Percentiles rank a stretch among this genome's conserved stretches.
These are phyloP conservation scores for Antennarius maculatus DNA, from an alignment of 2,797 vertebrate genomes.

Conservation along the genomic window DNA sequence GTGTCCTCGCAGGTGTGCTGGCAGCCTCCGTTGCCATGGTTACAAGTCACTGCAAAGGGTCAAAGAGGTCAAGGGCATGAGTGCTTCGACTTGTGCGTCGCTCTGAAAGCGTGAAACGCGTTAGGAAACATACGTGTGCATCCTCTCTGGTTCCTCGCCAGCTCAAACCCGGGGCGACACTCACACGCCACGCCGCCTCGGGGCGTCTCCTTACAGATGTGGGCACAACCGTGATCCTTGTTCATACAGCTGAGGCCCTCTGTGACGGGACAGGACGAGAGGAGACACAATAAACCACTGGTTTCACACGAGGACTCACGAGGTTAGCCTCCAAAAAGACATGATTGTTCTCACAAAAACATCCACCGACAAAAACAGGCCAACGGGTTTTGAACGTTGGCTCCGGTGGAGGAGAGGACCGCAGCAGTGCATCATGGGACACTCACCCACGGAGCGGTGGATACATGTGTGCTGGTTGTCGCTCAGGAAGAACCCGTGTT, in stretches of 20 bases:
- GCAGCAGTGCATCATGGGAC: background rate
- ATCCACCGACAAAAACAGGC: constrained; percentile 30
- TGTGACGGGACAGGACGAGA: constrained; percentile 79
- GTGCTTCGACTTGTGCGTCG: background rate
- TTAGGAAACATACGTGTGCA: constrained; percentile 88
- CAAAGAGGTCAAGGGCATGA: constrained; percentile 37
- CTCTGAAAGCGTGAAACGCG: background rate
- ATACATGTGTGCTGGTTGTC: constrained; percentile 99
- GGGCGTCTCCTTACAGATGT: constrained; percentile 97
- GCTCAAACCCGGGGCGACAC: constrained; percentile 95
- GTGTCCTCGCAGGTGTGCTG: constrained; percentile 96
- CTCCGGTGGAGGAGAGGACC: constrained; percentile 65
- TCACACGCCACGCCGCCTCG: constrained; percentile 93
- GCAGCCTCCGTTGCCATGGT: constrained; percentile 96
- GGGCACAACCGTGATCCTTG: constrained; percentile 94
- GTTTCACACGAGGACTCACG: constrained; percentile 69
- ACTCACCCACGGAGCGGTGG: constrained; percentile 94
- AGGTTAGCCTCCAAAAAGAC: constrained; percentile 70
- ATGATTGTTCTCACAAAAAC: constrained; percentile 66
- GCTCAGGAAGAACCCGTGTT: constrained; percentile 95
- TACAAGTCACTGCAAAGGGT: constrained; percentile 88
- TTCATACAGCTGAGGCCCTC: constrained; percentile 99
- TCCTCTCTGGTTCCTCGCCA: constrained; percentile 93
- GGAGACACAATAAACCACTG: constrained; percentile 74
- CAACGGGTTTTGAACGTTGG: constrained; percentile 61